A percentile compares a stretch with the other conserved stretches of the same genome.
Evolutionary conservation across 92 coral and sea anemone species (phyloP).

Genomic region (Zoanthus sansibaricus): DNA sequence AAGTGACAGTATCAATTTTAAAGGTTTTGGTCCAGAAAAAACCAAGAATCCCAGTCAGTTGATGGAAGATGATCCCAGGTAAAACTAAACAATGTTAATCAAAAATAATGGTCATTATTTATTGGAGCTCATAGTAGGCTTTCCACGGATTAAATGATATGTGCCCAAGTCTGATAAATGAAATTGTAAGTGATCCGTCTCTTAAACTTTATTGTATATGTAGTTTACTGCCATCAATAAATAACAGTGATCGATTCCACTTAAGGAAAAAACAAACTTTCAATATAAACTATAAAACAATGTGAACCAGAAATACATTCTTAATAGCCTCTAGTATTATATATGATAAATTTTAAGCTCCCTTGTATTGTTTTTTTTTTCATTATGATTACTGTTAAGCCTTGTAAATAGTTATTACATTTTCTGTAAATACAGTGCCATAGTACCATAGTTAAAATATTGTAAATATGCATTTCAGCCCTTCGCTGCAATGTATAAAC

Average conservation of each 20-base stretch:
- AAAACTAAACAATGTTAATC: constrained; percentile 1
- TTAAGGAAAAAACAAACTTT: background rate
- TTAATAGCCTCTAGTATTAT: constrained; percentile 2
- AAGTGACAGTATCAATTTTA: constrained; percentile 2
- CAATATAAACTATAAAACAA: background rate
- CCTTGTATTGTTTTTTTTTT: background rate
- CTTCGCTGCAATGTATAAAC: constrained; percentile 1
- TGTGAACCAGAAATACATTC: constrained; percentile 3
- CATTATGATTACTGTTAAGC: too few relatives aligned
- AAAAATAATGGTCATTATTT: constrained; percentile 4
- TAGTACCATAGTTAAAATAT: background rate
- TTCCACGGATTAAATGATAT: constrained; percentile 3
- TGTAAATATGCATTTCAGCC: constrained; percentile 4
- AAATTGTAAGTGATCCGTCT: constrained; percentile 3
- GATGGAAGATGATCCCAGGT: constrained; percentile 6
- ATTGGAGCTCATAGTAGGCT: background rate
- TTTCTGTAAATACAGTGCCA: background rate
- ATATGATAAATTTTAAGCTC: background rate
- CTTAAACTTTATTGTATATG: background rate
- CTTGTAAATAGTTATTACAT: background rate
- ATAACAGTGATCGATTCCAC: background rate
- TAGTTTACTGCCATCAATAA: background rate
- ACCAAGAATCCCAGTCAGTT: constrained; percentile 1
- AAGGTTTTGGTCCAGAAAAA: background rate
- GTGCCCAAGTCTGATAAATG: constrained; percentile 9